Evolutionary conservation across 2,113 vertebrate species (phyloP).

Genomic region (Spea bombifrons): DNA sequence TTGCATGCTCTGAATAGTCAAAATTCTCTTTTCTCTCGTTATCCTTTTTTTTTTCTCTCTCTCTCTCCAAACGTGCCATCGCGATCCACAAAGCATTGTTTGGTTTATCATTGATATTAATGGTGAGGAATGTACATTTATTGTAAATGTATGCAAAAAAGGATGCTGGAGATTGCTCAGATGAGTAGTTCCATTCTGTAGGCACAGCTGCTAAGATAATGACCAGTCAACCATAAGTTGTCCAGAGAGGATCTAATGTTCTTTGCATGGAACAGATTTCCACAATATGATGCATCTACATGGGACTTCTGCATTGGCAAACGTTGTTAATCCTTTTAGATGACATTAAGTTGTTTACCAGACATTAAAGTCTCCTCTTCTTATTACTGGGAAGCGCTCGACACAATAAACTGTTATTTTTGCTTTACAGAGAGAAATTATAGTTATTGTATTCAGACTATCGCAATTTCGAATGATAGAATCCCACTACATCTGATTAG

Average conservation of each 20-base stretch:
- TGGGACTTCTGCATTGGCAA: slow-evolving; percentile 50
- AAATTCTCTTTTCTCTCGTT: slow-evolving; percentile 17
- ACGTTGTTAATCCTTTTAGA: slow-evolving; percentile 62
- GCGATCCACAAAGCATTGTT: slow-evolving; percentile 28
- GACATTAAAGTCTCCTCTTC: slow-evolving; percentile 56
- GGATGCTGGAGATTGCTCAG: slow-evolving; percentile 53
- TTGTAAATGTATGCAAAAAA: background rate
- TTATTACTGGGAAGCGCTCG: slow-evolving; percentile 60
- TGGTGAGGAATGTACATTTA: slow-evolving; percentile 5
- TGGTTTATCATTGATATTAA: slow-evolving; percentile 13
- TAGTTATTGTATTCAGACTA: slow-evolving; percentile 50
- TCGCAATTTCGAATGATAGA: slow-evolving; percentile 51
- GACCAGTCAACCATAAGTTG: slow-evolving; percentile 57
- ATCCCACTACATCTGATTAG: slow-evolving; percentile 3
- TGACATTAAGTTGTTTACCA: slow-evolving; percentile 65
- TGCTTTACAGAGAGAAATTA: slow-evolving; percentile 49
- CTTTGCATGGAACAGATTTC: slow-evolving; percentile 54
- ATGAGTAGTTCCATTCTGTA: slow-evolving; percentile 54
- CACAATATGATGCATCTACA: slow-evolving; percentile 59
- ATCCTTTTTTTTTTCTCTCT: background rate
- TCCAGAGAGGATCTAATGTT: slow-evolving; percentile 54
- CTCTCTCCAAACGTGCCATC: slow-evolving; percentile 23
- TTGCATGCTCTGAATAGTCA: slow-evolving; percentile 27
- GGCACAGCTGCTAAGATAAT: slow-evolving; percentile 57
- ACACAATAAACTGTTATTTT: slow-evolving; percentile 61